Conservation (phyloP, 2,113 vertebrate genomes). For the Periophthalmus modestus region DNA sequence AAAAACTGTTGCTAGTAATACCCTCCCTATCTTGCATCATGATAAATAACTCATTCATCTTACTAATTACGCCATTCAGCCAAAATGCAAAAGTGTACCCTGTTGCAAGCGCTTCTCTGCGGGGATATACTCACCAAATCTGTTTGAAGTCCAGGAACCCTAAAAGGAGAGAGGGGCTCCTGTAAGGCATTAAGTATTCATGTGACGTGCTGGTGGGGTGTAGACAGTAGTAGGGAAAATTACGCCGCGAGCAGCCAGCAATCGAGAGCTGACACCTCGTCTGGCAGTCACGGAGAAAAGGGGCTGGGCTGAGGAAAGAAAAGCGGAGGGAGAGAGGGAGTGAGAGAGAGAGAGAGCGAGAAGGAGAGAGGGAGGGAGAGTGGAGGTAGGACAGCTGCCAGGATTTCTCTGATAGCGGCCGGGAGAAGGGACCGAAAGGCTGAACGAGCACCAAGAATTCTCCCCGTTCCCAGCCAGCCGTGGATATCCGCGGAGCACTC, state of each 20-base stretch:
- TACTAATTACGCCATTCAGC: conserved; percentile 68
- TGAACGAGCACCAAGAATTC: conserved; percentile 66
- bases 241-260: conserved; percentile 73
- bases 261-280: conserved; percentile 79
- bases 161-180: conserved; percentile 77
- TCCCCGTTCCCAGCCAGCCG: conserved; percentile 59
- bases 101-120: conserved; percentile 62
- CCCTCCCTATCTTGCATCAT: conserved; percentile 56
- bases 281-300: conserved; percentile 77
- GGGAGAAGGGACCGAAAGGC: conserved; percentile 67
- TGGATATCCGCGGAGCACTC: conserved; percentile 53
- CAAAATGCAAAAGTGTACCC: conserved; percentile 50
- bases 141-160: conserved; percentile 81
- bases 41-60: conserved; percentile 72
- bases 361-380: conserved; percentile 29
- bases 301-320: conserved; percentile 76
- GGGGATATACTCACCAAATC: conserved; percentile 79
- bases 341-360: conserved; percentile 27
- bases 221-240: conserved; percentile 63
- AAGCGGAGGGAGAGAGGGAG: conserved; percentile 40
- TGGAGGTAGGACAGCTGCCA: conserved; percentile 76
- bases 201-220: conserved; percentile 72
- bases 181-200: conserved; percentile 81
- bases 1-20: conserved; percentile 41
- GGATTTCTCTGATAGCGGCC: conserved; percentile 71